phyloP scores from a whole-genome alignment of 1,140 invertebrate species.

The Musca domestica region DNA sequence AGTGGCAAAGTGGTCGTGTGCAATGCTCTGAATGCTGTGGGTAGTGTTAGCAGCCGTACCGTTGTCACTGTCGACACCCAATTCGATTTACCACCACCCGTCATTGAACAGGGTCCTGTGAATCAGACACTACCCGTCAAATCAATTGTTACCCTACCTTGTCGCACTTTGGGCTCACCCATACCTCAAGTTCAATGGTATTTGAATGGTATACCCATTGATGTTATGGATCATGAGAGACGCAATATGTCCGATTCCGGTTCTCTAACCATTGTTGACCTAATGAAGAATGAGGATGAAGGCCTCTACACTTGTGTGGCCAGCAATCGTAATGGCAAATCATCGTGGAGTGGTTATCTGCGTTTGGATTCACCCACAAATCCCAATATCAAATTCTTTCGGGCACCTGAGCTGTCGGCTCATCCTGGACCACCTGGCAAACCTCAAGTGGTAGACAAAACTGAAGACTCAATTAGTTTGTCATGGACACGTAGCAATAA shows the following conservation, averaged over 20 bases:
- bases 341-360: constrained; percentile 79
- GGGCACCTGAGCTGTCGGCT: constrained; percentile 70
- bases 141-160: constrained; percentile 74
- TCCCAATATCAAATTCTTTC: constrained; percentile 79
- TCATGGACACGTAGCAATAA: constrained; percentile 77
- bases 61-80: constrained; percentile 74
- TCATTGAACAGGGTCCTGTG: constrained; percentile 81
- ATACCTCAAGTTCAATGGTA: constrained; percentile 81
- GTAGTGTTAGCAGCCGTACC: constrained; percentile 73
- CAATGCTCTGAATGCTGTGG: constrained; percentile 77
- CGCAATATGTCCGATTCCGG: constrained; percentile 69
- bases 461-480: constrained; percentile 74
- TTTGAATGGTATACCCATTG: constrained; percentile 70
- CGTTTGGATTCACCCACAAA: constrained; percentile 77
- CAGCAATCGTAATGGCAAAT: constrained; percentile 77
- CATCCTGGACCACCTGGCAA: constrained; percentile 77
- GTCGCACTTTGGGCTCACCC: constrained; percentile 72
- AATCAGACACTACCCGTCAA: constrained; percentile 85
- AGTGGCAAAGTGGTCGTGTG: constrained; percentile 71
- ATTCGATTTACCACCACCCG: constrained; percentile 79
- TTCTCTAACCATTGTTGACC: constrained; percentile 72
- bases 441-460: constrained; percentile 71
- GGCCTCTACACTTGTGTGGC: constrained; percentile 82
- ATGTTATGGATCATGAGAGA: constrained; percentile 59
- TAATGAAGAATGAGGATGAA: constrained; percentile 68